Conservation (phyloP, 2,888 invertebrate genomes). For the Rhimphoctona megacephalus region DNA sequence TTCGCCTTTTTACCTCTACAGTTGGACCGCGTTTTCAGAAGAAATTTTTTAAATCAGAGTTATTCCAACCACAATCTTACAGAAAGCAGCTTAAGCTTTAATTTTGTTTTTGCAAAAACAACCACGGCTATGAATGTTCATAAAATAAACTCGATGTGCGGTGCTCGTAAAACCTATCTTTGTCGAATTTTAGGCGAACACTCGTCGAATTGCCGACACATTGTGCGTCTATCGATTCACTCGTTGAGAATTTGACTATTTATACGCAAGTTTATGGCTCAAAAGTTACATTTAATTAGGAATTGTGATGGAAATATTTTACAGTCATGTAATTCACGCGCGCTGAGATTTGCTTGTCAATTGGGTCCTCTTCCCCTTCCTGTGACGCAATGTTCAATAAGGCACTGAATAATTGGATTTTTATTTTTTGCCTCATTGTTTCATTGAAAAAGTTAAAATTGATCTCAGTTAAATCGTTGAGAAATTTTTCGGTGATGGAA, state of each 20-base stretch:
- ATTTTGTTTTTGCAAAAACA: too few relatives aligned
- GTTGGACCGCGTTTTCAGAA: too few relatives aligned
- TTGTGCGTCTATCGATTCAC: not conserved
- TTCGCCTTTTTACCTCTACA: too few relatives aligned
- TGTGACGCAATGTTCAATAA: not conserved
- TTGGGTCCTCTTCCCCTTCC: not conserved
- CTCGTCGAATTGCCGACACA: not conserved
- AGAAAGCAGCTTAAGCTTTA: too few relatives aligned
- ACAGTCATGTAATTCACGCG: not conserved
- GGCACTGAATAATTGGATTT: not conserved
- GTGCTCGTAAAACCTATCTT: not conserved
- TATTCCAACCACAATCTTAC: too few relatives aligned
- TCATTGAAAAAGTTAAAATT: not conserved
- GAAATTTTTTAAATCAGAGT: too few relatives aligned
- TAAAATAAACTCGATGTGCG: not conserved
- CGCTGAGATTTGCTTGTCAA: too few relatives aligned
- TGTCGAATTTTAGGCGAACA: too few relatives aligned
- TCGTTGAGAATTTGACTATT: not conserved
- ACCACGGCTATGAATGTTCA: not conserved
- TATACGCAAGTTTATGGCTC: conserved; percentile 6
- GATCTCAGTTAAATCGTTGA: too few relatives aligned
- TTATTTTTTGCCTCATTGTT: not conserved
- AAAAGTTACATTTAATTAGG: not conserved
- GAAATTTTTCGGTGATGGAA: too few relatives aligned
- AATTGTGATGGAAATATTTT: not conserved